Base-by-base conservation (phyloP, 2,888 invertebrate species). In the Tholera decimalis region DNA sequence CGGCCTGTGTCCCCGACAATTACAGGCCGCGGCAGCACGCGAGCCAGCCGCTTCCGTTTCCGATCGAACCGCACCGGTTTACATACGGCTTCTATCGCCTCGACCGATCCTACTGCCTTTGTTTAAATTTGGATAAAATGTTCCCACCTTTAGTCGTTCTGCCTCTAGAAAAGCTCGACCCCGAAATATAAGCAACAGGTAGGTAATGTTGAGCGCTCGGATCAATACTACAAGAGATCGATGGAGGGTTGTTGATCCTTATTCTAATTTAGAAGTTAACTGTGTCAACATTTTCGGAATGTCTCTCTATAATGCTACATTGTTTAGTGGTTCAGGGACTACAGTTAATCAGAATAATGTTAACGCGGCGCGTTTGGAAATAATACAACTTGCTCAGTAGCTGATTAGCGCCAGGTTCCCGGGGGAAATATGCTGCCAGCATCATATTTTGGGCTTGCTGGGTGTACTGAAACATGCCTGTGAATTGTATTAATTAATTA, bases 21-120 rank as follows among this genome's bases (percentile, higher is more conserved):
- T 93, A 92, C 79, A 13, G 69, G 43, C 64, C 28, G 24, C 24
- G 80, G 69, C 67, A 83, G 91, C 92, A 92, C 93, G 93, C 93
- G 92, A 91, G 87, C 71, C 68, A 50, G 55, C 88, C 89, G 85
- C 89, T 93, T 93, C 93, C 93, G 94, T 87, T 93, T 93, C 92
- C 93, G 91, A 90, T 89, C 87, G 85, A 87, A 87, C 84, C 88
- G 79, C 87, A 83, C 55, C 78, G 51, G 55, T 51, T 73, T 62
- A 80, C 76, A 81, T 91, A 92, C 73, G 91, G 92, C 91, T 91
- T 91, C 91, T 69, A 68, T 56, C 49, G 28, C 67, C 65, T 68
- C 60, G 71, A 83, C 73, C 76, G 51, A 59, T 44, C 49, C 22
- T 11, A n/a, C 15, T 26, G 43, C 33, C 47, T 43, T 53, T 41